Conservation (phyloP, 2,113 vertebrate genomes). For the Gobius niger region DNA sequence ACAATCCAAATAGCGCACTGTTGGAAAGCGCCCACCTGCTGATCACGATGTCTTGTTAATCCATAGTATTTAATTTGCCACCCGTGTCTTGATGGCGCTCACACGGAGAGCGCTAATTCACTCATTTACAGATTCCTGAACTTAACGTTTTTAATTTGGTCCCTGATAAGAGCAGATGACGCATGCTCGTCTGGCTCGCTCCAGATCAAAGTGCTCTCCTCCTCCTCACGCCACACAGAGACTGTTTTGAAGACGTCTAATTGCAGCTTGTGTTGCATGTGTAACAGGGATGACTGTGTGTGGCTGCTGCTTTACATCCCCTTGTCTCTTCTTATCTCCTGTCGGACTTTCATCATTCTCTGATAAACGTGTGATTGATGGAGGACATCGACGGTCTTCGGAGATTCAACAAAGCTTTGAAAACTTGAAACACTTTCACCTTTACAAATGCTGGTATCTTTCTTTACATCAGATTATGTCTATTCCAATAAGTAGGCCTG, state of each 20-base stretch:
- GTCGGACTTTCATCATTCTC: constrained; percentile 26
- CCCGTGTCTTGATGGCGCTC: background rate
- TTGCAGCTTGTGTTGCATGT: constrained; percentile 39
- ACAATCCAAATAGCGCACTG: constrained; percentile 1
- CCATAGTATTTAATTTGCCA: background rate
- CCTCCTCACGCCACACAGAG: constrained; percentile 33
- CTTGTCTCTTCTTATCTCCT: constrained; percentile 23
- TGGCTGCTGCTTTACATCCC: constrained; percentile 10
- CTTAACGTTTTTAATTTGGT: constrained; percentile 10
- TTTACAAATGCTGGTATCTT: no score
- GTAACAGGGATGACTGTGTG: constrained; percentile 39
- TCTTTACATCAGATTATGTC: no score
- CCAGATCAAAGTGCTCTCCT: constrained; percentile 47
- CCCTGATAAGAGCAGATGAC: constrained; percentile 30
- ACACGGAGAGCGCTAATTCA: constrained; percentile 5
- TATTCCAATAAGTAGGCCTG: no score
- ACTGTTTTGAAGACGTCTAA: constrained; percentile 42
- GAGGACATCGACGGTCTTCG: constrained; percentile 16
- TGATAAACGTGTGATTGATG: constrained; percentile 23
- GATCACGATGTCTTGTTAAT: background rate
- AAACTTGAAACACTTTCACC: background rate
- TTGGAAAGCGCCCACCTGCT: background rate
- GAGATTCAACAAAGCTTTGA: background rate
- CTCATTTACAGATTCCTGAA: constrained; percentile 20
- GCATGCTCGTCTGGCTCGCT: constrained; percentile 34